Evolutionary conservation across 2,113 vertebrate species (phyloP), one percentile per base, ranked within the genome.

Genomic region (Paradoxurus hermaphroditus): DNA sequence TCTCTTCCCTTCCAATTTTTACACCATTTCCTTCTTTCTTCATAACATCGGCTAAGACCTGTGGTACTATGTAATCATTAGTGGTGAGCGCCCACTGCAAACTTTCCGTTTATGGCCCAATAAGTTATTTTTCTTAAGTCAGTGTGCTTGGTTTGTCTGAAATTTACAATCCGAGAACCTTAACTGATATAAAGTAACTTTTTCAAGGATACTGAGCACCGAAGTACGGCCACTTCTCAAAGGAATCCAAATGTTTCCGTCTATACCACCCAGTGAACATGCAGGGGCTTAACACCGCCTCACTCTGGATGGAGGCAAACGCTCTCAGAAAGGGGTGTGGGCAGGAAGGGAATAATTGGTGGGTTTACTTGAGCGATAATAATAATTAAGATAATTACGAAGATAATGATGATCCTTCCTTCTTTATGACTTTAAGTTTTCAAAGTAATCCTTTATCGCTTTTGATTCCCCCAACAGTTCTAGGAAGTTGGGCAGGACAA

Each of bases 371-470:
- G 11, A 14, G 41, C 36, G 44, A 97, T 84, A 68, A 86, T 78
- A 89, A 68, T 86, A 93, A 95, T 91, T 62, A 86, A 59, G 73
- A 86, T 75, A 86, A 94, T 81, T 91, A 53, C 46, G 81, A 62
- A 90, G 90, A 82, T 67, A 86, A 39, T 44, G 72, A 51, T 27
- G 78, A 36, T 39, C 25, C 36, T 34, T 73, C 65, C 29, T 56
- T 46, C 82, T 91, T 62, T 77, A 87, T 36, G 46, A 62, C 53
- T 87, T 68, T 7, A n/a, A 6, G 0, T 56, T 88, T 93, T 93
- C 46, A 56, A n/a, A 73, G 63, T 62, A 34, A 59, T 82, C 21
- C 46, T 70, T 82, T 39, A 67, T 86, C 62, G 56, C 41, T 7
- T 41, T 67, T 89, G 95, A 41, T 65, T 72, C 53, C 44, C 15